Conservation (phyloP, 2,888 invertebrate genomes). For the Paralinhomoeus sp. region DNA sequence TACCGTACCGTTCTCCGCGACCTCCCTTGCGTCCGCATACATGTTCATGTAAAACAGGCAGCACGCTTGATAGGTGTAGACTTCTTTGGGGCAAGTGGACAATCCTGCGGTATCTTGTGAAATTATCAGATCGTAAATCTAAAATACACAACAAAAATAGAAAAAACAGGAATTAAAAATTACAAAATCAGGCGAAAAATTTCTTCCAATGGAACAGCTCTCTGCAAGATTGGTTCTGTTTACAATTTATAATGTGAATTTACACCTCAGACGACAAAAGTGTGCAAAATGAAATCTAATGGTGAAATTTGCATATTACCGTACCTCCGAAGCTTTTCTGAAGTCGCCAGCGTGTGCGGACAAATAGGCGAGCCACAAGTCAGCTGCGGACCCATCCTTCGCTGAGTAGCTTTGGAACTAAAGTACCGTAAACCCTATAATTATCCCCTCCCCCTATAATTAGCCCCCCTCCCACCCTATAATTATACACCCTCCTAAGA, state of each 20-base stretch:
- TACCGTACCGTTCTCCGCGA: slow-evolving; percentile 28
- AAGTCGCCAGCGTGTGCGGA: slow-evolving; percentile 87
- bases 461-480: too few relatives aligned
- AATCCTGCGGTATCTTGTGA: slow-evolving; percentile 32
- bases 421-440: too few relatives aligned
- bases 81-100: slow-evolving; percentile 32
- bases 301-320: slow-evolving; percentile 7
- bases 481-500: too few relatives aligned
- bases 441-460: too few relatives aligned
- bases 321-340: slow-evolving; percentile 48
- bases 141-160: slow-evolving; percentile 29
- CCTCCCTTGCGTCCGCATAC: slow-evolving; percentile 46
- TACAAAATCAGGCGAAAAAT: neutral
- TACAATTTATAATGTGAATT: neutral
- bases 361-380: slow-evolving; percentile 79
- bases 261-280: neutral
- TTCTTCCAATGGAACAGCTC: neutral
- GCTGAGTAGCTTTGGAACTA: slow-evolving; percentile 37
- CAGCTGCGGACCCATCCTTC: slow-evolving; percentile 34
- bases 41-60: slow-evolving; percentile 82
- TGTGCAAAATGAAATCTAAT: neutral
- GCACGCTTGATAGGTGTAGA: slow-evolving; percentile 60
- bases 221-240: neutral
- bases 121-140: slow-evolving; percentile 29
- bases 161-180: neutral